Evolutionary conservation across 2,113 vertebrate genomes (phyloP).

Genomic region (Notothenia rossii): DNA sequence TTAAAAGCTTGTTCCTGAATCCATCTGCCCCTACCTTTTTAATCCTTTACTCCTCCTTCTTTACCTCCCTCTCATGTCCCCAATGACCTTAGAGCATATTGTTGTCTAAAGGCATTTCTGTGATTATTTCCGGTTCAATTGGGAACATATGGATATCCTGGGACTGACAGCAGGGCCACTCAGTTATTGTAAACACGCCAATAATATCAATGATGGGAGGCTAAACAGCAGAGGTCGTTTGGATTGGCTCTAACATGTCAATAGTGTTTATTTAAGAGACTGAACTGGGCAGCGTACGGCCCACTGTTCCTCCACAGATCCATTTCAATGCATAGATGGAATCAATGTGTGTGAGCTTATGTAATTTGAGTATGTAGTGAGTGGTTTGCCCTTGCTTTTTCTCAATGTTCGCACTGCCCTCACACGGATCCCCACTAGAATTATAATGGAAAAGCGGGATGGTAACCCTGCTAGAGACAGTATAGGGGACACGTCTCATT

Average conservation of each 20-base stretch:
- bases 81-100: slow-evolving; percentile 38
- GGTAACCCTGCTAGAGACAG: slow-evolving; percentile 37
- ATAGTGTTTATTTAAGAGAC: slow-evolving; percentile 75
- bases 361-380: slow-evolving; percentile 65
- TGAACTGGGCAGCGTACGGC: slow-evolving; percentile 19
- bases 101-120: slow-evolving; percentile 66
- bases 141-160: slow-evolving; percentile 65
- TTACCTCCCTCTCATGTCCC: slow-evolving; percentile 1
- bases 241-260: slow-evolving; percentile 70
- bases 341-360: slow-evolving; percentile 69
- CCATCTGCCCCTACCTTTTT: background rate
- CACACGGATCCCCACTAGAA: slow-evolving; percentile 61
- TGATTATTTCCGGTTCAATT: slow-evolving; percentile 58
- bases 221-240: slow-evolving; percentile 62
- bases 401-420: slow-evolving; percentile 62
- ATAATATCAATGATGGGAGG: slow-evolving; percentile 70
- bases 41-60: background rate
- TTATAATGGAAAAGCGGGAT: slow-evolving; percentile 57
- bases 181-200: slow-evolving; percentile 71
- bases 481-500: slow-evolving; percentile 55
- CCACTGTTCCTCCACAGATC: slow-evolving; percentile 46
- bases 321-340: slow-evolving; percentile 60
- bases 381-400: slow-evolving; percentile 48
- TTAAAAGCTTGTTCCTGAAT: background rate
- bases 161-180: slow-evolving; percentile 53